phyloP scores from a whole-genome alignment of 2,888 invertebrate species.

The Eulithis testata region DNA sequence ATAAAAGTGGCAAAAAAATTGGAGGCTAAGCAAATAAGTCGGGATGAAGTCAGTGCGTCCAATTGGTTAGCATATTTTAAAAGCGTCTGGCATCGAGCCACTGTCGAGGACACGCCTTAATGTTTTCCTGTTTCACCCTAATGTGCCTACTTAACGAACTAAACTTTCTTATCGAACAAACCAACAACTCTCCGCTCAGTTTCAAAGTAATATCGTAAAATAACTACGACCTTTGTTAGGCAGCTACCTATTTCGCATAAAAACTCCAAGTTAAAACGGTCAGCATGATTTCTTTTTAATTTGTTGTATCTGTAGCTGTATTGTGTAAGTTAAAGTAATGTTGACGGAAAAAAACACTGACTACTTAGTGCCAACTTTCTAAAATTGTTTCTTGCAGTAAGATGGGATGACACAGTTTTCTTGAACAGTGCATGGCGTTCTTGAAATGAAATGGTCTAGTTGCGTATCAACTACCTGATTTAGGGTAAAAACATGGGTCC shows the following conservation, averaged over 20 bases:
- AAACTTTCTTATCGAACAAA: conserved; percentile 79
- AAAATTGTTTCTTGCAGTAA: not conserved
- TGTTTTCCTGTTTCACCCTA: conserved; percentile 80
- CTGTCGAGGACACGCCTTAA: conserved; percentile 73
- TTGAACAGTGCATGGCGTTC: no score
- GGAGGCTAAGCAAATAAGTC: conserved; percentile 51
- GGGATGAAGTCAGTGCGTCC: conserved; percentile 67
- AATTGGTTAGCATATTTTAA: conserved; percentile 81
- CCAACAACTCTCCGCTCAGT: conserved; percentile 67
- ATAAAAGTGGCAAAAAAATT: conserved; percentile 49
- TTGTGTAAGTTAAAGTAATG: not conserved
- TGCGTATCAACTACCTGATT: no score
- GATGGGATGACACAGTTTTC: not conserved
- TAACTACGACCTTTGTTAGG: conserved; percentile 57
- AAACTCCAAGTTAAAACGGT: conserved; percentile 42
- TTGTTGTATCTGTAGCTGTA: conserved; percentile 13
- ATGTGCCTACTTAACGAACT: conserved; percentile 82
- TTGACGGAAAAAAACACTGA: not conserved
- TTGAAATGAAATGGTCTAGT: no score
- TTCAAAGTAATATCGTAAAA: conserved; percentile 68
- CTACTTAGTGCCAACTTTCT: not conserved
- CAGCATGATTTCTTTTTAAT: conserved; percentile 25
- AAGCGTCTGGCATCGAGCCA: conserved; percentile 76
- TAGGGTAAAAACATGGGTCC: no score
- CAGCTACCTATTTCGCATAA: conserved; percentile 42